These are phyloP conservation scores for Mergus octosetaceus DNA, from an alignment of 2,797 vertebrate genomes.

Conservation along the genomic window DNA sequence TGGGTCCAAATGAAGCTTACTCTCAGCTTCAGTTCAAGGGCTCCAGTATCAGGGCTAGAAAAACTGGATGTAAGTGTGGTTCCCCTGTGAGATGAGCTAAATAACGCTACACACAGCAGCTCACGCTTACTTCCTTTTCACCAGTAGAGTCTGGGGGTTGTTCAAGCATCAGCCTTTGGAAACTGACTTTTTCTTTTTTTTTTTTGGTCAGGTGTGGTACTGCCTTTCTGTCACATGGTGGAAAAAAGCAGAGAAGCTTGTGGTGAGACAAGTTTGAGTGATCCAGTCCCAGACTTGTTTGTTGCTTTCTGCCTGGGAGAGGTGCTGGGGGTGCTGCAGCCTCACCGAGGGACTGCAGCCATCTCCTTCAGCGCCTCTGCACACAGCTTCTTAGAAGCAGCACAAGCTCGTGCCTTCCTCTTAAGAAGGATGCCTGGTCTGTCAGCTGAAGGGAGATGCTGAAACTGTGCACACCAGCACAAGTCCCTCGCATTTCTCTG, in stretches of 20 bases:
- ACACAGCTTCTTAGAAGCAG: background rate
- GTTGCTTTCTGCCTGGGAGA: background rate
- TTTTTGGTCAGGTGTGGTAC: background rate
- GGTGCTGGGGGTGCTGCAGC: background rate
- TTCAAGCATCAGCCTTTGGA: background rate
- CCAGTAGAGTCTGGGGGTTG: background rate
- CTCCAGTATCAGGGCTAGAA: background rate
- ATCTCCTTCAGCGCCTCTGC: background rate
- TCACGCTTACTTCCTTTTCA: background rate
- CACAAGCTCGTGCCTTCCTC: background rate
- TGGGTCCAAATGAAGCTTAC: fast-evolving
- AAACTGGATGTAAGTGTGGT: background rate
- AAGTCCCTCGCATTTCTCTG: background rate
- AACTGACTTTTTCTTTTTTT: background rate
- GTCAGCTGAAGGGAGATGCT: background rate
- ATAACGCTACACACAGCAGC: background rate
- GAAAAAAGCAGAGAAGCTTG: background rate
- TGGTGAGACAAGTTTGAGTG: background rate
- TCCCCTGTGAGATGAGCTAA: background rate
- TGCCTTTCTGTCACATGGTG: background rate
- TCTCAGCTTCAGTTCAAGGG: background rate
- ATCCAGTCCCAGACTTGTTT: background rate
- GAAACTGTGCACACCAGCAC: background rate
- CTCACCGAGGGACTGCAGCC: background rate
- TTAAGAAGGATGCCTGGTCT: background rate